Evolutionary conservation across 2,797 vertebrate species (phyloP).

Genomic region (Gymnopithys bicolor): DNA sequence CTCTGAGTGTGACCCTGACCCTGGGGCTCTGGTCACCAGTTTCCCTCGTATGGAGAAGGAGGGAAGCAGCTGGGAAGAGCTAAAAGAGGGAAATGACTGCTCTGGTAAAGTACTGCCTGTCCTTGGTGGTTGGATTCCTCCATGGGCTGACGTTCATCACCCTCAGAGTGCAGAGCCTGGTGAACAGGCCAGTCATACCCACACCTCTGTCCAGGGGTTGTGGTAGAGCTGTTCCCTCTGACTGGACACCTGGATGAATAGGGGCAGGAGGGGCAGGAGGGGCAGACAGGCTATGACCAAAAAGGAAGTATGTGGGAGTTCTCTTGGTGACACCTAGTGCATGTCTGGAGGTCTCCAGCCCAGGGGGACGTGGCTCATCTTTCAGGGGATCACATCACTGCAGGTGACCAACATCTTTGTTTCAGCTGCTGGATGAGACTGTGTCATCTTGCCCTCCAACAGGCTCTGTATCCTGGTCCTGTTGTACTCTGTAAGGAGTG

Average conservation of each 20-base stretch:
- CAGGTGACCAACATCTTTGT: not conserved
- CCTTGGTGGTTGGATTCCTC: not conserved
- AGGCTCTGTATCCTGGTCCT: not conserved
- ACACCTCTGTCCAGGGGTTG: not conserved
- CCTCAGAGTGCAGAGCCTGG: not conserved
- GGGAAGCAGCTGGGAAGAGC: slow-evolving; percentile 32
- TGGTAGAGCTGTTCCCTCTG: not conserved
- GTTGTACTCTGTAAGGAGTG: not conserved
- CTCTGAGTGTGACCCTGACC: not conserved
- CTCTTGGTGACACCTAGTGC: not conserved
- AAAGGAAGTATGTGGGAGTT: not conserved
- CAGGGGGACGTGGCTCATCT: not conserved
- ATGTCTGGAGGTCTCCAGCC: not conserved
- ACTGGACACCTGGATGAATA: not conserved
- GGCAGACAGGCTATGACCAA: not conserved
- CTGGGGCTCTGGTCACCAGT: slow-evolving; percentile 16
- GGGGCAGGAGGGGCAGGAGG: not conserved
- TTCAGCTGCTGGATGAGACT: not conserved
- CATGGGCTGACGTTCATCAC: not conserved
- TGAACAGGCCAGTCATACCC: not conserved
- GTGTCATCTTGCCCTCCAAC: not conserved
- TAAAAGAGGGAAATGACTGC: slow-evolving; percentile 25
- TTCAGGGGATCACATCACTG: not conserved
- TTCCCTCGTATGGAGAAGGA: slow-evolving; percentile 3
- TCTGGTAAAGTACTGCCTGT: not conserved